phyloP scores from a whole-genome alignment of 2,888 invertebrate genomes.

The Notocelia uddmanniana region DNA sequence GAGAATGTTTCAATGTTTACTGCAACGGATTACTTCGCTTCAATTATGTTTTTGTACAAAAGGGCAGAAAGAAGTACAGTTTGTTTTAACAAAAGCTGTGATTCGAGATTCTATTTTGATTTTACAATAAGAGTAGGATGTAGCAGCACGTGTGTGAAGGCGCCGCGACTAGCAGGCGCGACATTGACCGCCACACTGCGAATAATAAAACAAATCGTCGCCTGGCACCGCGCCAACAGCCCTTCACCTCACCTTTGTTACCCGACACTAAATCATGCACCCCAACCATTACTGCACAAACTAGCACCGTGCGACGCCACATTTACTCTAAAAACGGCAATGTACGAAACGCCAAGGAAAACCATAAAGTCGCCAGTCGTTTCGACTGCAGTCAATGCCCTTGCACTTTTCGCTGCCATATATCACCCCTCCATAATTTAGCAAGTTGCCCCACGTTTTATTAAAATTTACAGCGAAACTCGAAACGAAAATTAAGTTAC shows the following conservation, averaged over 20 bases:
- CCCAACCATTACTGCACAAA: constrained; percentile 30
- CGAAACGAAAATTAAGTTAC: constrained; percentile 24
- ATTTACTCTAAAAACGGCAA: constrained; percentile 28
- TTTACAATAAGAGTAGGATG: constrained; percentile 64
- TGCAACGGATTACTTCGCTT: constrained; percentile 31
- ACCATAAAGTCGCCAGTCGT: constrained; percentile 1
- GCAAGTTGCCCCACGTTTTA: constrained; percentile 31
- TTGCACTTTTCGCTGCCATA: constrained; percentile 42
- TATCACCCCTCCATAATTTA: constrained; percentile 34
- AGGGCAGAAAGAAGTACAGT: constrained; percentile 39
- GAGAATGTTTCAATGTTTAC: constrained; percentile 39
- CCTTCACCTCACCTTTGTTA: constrained; percentile 75
- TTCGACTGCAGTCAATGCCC: constrained; percentile 43
- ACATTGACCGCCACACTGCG: constrained; percentile 83
- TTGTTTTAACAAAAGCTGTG: constrained; percentile 40
- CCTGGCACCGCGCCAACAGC: constrained; percentile 80
- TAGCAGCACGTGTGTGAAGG: constrained; percentile 72
- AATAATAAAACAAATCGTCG: constrained; percentile 83
- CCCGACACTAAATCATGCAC: constrained; percentile 52
- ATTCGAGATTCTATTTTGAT: constrained; percentile 50
- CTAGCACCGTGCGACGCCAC: constrained; percentile 8
- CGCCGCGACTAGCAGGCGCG: constrained; percentile 75
- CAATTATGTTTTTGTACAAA: constrained; percentile 19
- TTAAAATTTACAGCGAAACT: constrained; percentile 37
- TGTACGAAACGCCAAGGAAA: constrained; percentile 23